phyloP scores from a whole-genome alignment of 2,797 vertebrate species.

The Eulemur mongoz region DNA sequence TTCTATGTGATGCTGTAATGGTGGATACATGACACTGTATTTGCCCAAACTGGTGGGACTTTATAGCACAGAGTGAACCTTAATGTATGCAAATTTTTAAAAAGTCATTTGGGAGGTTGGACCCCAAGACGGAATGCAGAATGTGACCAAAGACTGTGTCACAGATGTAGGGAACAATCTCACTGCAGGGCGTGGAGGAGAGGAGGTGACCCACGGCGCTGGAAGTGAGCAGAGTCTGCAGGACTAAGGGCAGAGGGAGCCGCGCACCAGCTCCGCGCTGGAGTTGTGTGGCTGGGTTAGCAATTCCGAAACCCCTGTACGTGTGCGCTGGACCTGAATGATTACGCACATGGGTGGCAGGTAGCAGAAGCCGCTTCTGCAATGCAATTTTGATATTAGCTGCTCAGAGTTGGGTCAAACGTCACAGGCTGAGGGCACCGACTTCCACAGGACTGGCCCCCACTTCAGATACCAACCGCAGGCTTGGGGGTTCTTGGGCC shows the following conservation, averaged over 20 bases:
- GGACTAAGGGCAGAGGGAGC: not conserved
- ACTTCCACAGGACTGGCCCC: not conserved
- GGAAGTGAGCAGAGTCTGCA: not conserved
- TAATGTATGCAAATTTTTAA: not conserved
- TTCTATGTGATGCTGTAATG: fast-evolving
- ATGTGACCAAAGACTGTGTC: not conserved
- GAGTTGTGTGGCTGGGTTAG: not conserved
- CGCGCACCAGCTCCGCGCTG: fast-evolving
- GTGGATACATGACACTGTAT: not conserved
- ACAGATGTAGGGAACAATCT: not conserved
- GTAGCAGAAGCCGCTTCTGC: not conserved
- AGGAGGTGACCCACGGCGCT: not conserved
- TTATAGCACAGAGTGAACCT: not conserved
- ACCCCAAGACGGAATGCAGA: not conserved
- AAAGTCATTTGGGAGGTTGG: not conserved
- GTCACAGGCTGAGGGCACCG: not conserved
- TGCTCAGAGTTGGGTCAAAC: not conserved
- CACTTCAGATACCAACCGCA: not conserved
- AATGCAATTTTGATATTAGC: not conserved
- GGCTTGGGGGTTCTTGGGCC: not conserved
- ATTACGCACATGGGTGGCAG: not conserved
- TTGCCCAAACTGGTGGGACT: not conserved
- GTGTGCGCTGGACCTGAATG: no score
- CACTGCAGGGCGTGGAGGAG: not conserved
- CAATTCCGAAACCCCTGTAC: not conserved